A percentile compares a stretch with the other conserved stretches of the same genome.
Conservation (phyloP, 1,140 invertebrate species). For the Octopus bimaculoides region DNA sequence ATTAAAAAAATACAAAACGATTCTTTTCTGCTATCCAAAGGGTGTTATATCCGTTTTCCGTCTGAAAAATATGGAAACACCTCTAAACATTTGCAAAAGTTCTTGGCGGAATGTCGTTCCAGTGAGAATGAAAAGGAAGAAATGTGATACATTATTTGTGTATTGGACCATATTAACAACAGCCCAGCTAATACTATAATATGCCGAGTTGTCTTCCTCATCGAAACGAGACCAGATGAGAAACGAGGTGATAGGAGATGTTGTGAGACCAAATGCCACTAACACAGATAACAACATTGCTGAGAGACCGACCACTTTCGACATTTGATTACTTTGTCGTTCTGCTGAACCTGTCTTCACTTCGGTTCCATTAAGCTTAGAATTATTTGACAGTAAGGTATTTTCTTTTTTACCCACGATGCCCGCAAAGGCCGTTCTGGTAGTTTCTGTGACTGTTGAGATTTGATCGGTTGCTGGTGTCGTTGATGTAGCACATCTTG, state of each 20-base stretch:
- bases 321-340: background rate
- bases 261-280: constrained; percentile 41
- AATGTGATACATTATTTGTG: constrained; percentile 48
- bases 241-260: constrained; percentile 39
- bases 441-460: background rate
- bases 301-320: constrained; percentile 30
- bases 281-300: constrained; percentile 43
- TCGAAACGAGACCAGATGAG: constrained; percentile 38
- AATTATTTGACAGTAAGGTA: background rate
- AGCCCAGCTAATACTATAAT: constrained; percentile 35
- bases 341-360: background rate
- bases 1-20: background rate
- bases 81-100: constrained; percentile 22
- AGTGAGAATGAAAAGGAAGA: constrained; percentile 49
- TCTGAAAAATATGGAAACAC: background rate
- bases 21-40: no score
- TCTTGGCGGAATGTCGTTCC: constrained; percentile 42
- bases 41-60: no score
- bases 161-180: constrained; percentile 48
- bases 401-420: background rate
- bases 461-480: background rate
- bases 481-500: background rate
- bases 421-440: background rate
- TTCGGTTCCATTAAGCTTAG: background rate
- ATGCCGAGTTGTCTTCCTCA: constrained; percentile 4